Conservation (phyloP, 2,888 invertebrate genomes). For the Ypsolopha scabrella region DNA sequence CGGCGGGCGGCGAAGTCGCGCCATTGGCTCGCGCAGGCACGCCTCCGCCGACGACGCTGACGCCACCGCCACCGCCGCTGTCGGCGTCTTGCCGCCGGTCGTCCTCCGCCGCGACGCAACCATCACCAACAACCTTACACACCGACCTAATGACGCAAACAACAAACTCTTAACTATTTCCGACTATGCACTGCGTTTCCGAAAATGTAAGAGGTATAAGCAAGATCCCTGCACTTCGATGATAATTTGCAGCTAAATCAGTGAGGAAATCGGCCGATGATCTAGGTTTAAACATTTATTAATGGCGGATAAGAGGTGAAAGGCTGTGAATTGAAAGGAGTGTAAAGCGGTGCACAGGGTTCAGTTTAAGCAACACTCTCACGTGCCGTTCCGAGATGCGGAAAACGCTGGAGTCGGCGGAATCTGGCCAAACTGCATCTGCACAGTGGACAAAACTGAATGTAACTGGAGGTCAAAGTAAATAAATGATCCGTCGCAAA, state of each 20-base stretch:
- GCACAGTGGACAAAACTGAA: neutral
- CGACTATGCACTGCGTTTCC: neutral
- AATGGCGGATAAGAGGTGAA: conserved; percentile 27
- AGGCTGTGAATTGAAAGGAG: conserved; percentile 34
- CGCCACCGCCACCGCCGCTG: conserved; percentile 49
- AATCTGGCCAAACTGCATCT: neutral
- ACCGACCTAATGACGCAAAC: conserved; percentile 6
- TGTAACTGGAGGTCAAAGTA: neutral
- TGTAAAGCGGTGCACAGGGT: conserved; percentile 10
- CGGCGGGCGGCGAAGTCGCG: conserved; percentile 43
- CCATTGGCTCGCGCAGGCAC: conserved; percentile 62
- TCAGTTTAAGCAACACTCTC: conserved; percentile 10
- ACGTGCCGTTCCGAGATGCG: conserved; percentile 19
- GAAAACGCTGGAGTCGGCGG: conserved; percentile 1
- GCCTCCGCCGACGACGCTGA: conserved; percentile 40
- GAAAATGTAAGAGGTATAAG: neutral
- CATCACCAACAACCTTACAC: conserved; percentile 16
- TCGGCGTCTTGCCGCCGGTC: conserved; percentile 21
- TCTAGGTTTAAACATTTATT: conserved; percentile 23
- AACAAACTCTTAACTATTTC: conserved; percentile 20
- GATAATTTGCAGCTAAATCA: neutral
- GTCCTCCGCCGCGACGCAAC: conserved; percentile 24
- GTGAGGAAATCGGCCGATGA: neutral
- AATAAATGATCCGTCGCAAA: too few species aligned
- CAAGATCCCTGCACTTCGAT: neutral